Evolutionary conservation across 2,888 invertebrate species (phyloP), one percentile per base, ranked within the genome.

Genomic region (Linnaemya vulpina): DNA sequence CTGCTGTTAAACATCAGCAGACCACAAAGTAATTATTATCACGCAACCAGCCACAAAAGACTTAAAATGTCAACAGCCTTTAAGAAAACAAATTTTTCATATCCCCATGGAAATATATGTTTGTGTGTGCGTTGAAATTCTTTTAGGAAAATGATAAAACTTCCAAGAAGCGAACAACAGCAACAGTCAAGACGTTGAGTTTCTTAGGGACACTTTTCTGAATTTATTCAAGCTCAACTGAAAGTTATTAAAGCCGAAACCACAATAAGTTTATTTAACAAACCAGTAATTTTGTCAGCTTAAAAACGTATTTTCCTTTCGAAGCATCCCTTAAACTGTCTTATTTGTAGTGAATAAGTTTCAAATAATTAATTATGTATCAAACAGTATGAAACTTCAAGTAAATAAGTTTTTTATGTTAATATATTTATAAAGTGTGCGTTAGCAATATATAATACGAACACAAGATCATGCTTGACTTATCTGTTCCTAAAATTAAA

Each of bases 11-110:
- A 79, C 73, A 79, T 73, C 67, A 79, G 74, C 46, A 60, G 77
- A 86, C 83, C 86, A 55, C 87, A 87, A 87, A 86, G 80, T 87
- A 86, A 87, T 86, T 87, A 86, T 83, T 87, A 81, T 84, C 79
- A 76, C 85, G 81, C 70, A 76, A 70, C 53, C 84, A 63, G 60
- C 76, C 80, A 73, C 83, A 76, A 71, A 74, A 40, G 53, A 58
- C 74, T 78, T 71, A 82, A 76, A 84, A 79, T 74, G 83, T 83
- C 81, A 84, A 75, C 81, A 75, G 70, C 17, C 65, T 80, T 62
- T 46, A 46, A 71, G 65, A 25, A 58, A 38, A 73, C 63, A 55
- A 65, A 63, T 71, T 65, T 79, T n/a, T 79, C 58, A 74, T 53
- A 67, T 74, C 51, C 53, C 55, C 0, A 25, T n/a, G 67, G 30